Evolutionary conservation across 2,888 invertebrate genomes (phyloP), one percentile per base, ranked within the genome.

Genomic region (Barypeithes pellucidus): DNA sequence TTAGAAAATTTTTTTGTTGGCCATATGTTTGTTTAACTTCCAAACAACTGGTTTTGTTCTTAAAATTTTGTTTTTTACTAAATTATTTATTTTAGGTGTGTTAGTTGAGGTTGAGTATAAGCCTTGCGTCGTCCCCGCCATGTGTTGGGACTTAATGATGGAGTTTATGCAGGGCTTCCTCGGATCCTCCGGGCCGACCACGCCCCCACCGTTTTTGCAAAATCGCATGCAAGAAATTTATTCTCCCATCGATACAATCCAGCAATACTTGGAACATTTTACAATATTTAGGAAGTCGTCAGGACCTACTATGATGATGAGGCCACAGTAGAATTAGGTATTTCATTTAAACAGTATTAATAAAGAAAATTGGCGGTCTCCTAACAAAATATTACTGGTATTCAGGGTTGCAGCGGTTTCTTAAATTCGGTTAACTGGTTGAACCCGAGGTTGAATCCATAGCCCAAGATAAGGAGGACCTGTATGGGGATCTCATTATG

Each of bases 231-330:
- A 93, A 82, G 95, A 95, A 62, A 89, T 94, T 67, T 97, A 96
- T 85, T 93, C 94, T 29, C 96, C 98, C 0, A 92, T 95, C 79
- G 97, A 98, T 84, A 97, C 97, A 0, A 93, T 97, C 75, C 94
- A 95, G 79, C 98, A 98, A 84, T 98, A 98, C 84, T 88, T 97
- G 82, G 97, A 98, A 86, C 96, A 97, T 83, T 98, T 98, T 84
- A 94, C 93, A 75, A 91, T 93, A 68, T 96, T 95, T 81, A 90
- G 96, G 70, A 98, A 97, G 84, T 88, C 91, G 0, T 91, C 92
- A 0, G 91, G 91, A 9, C 84, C 88, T 65, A 91, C 91, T 29
- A 85, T 88, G 73, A 77, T 73, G 39, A 73, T 76, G 71, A 73
- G 76, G 20, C 76, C 75, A 22, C 76, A 76, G 24, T 75, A 76